Conservation (phyloP, 2,797 vertebrate species). For the Bradypodion pumilum region DNA sequence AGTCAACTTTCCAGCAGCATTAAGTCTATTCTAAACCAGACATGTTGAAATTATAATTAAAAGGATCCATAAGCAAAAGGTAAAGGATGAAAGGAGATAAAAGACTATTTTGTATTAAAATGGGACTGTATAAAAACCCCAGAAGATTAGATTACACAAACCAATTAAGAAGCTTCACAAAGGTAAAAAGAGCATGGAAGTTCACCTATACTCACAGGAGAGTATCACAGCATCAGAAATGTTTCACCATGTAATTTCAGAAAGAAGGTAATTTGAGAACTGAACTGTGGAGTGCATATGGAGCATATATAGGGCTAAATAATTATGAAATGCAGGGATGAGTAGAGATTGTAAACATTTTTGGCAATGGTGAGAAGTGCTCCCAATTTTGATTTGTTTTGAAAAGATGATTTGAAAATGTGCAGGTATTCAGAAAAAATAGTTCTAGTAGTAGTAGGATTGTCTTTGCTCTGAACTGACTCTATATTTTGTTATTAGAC, state of each 20-base stretch:
- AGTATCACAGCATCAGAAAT: not conserved
- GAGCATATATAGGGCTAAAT: slow-evolving; percentile 1
- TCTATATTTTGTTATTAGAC: not conserved
- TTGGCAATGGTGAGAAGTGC: not conserved
- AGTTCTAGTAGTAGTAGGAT: not conserved
- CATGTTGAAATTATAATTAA: slow-evolving; percentile 5
- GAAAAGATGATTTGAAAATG: not conserved
- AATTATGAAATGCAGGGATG: not conserved
- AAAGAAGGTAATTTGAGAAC: not conserved
- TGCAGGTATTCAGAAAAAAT: not conserved
- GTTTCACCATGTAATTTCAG: not conserved
- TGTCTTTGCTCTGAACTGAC: not conserved
- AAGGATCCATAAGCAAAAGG: not conserved
- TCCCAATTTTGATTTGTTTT: not conserved
- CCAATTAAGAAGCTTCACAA: slow-evolving; percentile 13
- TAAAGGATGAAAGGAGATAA: not conserved
- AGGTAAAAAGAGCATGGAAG: not conserved
- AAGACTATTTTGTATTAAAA: slow-evolving; percentile 20
- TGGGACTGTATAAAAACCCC: slow-evolving; percentile 8
- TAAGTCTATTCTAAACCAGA: not conserved
- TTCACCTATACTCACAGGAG: not conserved
- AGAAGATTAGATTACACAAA: slow-evolving; percentile 13
- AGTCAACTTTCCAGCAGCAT: not conserved
- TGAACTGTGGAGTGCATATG: not conserved
- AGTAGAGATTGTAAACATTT: not conserved